Evolutionary conservation across 2,797 vertebrate genomes (phyloP).

Genomic region (Tolypeutes matacus): DNA sequence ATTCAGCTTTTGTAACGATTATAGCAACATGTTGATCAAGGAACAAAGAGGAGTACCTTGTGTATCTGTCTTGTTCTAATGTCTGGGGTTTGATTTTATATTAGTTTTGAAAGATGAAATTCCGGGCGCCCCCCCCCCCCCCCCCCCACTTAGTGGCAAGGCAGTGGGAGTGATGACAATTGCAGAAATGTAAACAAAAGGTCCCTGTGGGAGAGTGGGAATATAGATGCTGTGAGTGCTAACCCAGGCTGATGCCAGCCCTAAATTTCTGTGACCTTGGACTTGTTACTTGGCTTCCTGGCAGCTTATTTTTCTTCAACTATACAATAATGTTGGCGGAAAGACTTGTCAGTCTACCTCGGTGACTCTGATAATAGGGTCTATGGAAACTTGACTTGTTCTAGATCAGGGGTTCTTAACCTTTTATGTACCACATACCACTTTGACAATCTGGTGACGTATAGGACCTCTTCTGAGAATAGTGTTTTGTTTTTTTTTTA

Average conservation of each 20-base stretch:
- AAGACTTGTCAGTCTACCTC: background rate
- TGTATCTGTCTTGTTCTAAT: slow-evolving; percentile 12
- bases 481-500: background rate
- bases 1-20: slow-evolving; percentile 29
- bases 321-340: background rate
- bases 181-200: background rate
- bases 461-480: background rate
- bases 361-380: background rate
- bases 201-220: background rate
- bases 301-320: slow-evolving; percentile 16
- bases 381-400: slow-evolving; percentile 1
- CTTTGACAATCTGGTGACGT: background rate
- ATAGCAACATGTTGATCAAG: background rate
- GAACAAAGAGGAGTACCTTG: slow-evolving; percentile 18
- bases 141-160: background rate
- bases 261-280: background rate
- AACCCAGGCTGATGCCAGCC: background rate
- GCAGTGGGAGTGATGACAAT: background rate
- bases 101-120: slow-evolving; percentile 63
- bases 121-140: too few relatives aligned
- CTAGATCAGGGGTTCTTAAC: background rate
- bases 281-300: background rate
- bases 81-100: slow-evolving; percentile 19
- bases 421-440: background rate
- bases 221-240: background rate